A percentile compares a stretch with the other conserved stretches of the same genome.
phyloP scores from a whole-genome alignment of 2,797 vertebrate species.

The Scleropages formosus region DNA sequence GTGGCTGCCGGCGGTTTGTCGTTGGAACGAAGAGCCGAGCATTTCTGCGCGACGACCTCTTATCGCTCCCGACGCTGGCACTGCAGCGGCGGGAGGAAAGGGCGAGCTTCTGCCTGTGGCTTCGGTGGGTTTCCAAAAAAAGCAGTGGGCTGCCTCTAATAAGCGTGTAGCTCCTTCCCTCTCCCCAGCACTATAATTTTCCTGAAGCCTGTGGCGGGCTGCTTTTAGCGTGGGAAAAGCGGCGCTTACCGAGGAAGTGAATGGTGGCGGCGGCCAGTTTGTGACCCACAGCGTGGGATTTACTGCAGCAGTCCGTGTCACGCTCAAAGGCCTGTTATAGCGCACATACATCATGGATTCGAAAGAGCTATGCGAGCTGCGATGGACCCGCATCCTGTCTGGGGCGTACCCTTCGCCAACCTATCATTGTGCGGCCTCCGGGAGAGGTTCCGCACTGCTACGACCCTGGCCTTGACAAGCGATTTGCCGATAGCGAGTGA shows the following conservation, averaged over 20 bases:
- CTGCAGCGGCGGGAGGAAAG: neutral
- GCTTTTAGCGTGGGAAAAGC: neutral
- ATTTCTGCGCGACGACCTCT: neutral
- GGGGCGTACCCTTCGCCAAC: too few relatives aligned
- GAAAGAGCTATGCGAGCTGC: neutral
- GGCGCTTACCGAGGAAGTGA: neutral
- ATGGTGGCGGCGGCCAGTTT: neutral
- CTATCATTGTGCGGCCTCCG: neutral
- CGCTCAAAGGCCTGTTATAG: neutral
- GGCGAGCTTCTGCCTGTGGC: neutral
- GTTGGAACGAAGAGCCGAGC: neutral
- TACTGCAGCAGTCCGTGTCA: neutral
- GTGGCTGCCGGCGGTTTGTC: neutral
- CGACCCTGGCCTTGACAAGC: too few relatives aligned
- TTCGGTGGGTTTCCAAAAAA: conserved; percentile 3
- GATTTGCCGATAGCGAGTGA: too few relatives aligned
- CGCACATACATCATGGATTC: too few relatives aligned
- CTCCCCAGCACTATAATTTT: neutral
- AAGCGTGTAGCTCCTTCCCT: neutral
- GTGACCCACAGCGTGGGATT: neutral
- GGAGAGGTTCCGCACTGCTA: neutral
- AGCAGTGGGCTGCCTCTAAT: conserved; percentile 13
- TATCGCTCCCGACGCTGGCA: neutral
- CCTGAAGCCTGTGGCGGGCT: neutral
- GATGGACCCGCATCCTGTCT: neutral